Evolutionary conservation across 2,113 vertebrate species (phyloP), one percentile per base, ranked within the genome.

Genomic region (Pachypanchax playfairii): DNA sequence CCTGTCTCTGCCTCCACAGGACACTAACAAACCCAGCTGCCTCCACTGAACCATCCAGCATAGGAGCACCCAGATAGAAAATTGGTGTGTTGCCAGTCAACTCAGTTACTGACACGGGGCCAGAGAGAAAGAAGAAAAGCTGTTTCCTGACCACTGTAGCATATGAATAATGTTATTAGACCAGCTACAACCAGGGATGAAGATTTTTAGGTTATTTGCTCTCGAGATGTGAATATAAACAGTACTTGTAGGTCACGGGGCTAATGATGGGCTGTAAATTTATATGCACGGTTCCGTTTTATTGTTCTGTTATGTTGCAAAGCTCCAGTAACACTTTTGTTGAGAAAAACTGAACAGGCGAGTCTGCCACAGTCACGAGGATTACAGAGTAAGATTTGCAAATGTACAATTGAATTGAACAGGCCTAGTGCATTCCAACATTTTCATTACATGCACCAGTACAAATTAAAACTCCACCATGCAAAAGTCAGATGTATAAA

Each of bases 21-120:
- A 83, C 63, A 75, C 76, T 70, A 83, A 82, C 80, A 80, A 82
- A 83, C 73, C 76, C 26, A 48, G 63, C 72, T 49, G 73, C 66
- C 69, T 83, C 64, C 58, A 48, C 22, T 73, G 57, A 84, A 71
- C 75, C 64, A 41, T 56, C 59, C 52, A 35, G 25, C 62, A 59
- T 20, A 51, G 49, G 42, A 56, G 39, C 52, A 62, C 25, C 48
- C 24, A 13, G 39, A 74, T 42, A 76, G 63, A 77, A 71, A 80
- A 78, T 67, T 57, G 61, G 49, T 67, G 49, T 73, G 57, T 62
- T 60, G 73, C 61, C 71, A 66, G 57, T 72, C 70, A 52, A 50
- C 72, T 70, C 60, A 7, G 51, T 56, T 54, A 49, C 58, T 50
- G 53, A 65, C 58, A 53, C 21, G 25, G 59, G 24, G 62, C 72